Conservation (phyloP, 2,113 vertebrate species). For the Pitta sordida region DNA sequence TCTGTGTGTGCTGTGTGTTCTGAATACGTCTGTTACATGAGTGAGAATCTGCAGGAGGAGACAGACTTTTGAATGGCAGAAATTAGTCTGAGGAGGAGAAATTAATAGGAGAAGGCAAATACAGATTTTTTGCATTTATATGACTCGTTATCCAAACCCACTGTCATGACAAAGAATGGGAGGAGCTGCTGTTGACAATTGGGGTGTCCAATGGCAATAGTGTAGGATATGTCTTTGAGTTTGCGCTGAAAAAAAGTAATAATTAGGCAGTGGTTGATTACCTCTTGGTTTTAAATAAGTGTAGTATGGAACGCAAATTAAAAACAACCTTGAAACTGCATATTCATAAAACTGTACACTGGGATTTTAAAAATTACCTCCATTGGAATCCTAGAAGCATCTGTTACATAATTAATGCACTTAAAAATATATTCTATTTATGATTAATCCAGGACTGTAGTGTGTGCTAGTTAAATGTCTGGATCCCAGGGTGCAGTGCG, state of each 20-base stretch:
- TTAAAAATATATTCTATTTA: slow-evolving; percentile 66
- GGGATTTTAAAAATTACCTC: slow-evolving; percentile 62
- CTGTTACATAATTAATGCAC: slow-evolving; percentile 67
- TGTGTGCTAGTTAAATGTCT: slow-evolving; percentile 59
- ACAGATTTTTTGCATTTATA: background rate
- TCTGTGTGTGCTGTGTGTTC: accelerated
- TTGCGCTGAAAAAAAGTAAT: background rate
- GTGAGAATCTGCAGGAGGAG: background rate
- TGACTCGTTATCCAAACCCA: accelerated
- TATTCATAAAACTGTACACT: slow-evolving; percentile 21
- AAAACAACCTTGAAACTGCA: slow-evolving; percentile 47
- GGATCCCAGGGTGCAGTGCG: slow-evolving; percentile 52
- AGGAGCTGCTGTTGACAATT: background rate
- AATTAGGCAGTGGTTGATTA: background rate
- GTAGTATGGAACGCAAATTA: background rate
- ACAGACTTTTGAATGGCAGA: background rate
- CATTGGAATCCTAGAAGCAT: slow-evolving; percentile 61
- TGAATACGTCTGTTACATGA: accelerated
- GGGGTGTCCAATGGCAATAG: accelerated
- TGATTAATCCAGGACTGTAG: slow-evolving; percentile 56
- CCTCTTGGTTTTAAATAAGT: background rate
- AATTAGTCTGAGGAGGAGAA: background rate
- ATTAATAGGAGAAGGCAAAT: background rate
- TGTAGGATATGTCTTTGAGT: background rate
- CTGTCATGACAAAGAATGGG: background rate